Evolutionary conservation across 2,888 invertebrate species (phyloP).

Genomic region (Ceraclea dissimilis): DNA sequence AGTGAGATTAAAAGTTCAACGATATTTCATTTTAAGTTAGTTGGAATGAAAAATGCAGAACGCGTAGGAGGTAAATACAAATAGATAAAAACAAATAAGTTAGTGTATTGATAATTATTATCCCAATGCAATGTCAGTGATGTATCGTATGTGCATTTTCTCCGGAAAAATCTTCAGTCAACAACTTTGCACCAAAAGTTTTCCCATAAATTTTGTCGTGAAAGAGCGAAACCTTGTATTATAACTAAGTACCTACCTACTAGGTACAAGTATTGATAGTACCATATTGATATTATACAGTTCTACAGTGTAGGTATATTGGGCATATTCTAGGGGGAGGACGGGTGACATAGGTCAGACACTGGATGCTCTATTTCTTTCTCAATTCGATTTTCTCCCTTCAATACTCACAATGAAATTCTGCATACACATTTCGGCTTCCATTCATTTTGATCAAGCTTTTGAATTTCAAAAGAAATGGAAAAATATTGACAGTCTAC

Average conservation of each 20-base stretch:
- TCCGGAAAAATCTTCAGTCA: not conserved
- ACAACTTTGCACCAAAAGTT: not conserved
- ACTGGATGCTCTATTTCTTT: conserved; percentile 9
- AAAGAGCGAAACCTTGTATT: not conserved
- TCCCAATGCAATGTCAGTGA: not conserved
- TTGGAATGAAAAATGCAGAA: too few relatives aligned
- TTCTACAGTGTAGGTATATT: not conserved
- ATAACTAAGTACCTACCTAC: not conserved
- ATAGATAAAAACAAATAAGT: not conserved
- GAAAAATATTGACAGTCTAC: conserved; percentile 7
- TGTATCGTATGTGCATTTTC: not conserved
- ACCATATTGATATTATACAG: too few relatives aligned
- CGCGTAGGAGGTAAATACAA: too few relatives aligned
- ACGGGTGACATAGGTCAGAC: conserved; percentile 23
- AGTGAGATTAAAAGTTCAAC: too few relatives aligned
- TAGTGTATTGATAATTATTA: too few relatives aligned
- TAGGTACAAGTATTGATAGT: not conserved
- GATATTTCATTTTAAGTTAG: too few relatives aligned
- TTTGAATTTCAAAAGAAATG: conserved; percentile 8
- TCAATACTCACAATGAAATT: conserved; percentile 9
- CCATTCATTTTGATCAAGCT: conserved; percentile 12
- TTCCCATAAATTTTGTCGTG: not conserved
- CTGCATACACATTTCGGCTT: conserved; percentile 15
- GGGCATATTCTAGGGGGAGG: conserved; percentile 13
- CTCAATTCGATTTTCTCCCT: not conserved